phyloP scores from a whole-genome alignment of 2,797 vertebrate species.

The Avahi laniger region DNA sequence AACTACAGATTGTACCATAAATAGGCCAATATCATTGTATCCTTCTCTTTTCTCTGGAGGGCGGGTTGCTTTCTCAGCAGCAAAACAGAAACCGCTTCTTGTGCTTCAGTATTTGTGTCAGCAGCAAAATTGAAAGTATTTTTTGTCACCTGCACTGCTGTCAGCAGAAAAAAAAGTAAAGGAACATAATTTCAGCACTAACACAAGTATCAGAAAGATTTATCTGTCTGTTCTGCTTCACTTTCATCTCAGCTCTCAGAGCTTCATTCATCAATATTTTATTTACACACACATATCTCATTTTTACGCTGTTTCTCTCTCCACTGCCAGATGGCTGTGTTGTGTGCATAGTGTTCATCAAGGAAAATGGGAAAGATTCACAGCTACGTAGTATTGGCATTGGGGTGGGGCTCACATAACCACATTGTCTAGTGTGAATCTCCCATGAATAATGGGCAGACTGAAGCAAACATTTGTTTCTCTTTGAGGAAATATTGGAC shows the following conservation, averaged over 20 bases:
- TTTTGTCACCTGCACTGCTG: conserved; percentile 81
- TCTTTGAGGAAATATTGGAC: not conserved
- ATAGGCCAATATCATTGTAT: not conserved
- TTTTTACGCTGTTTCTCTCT: conserved; percentile 79
- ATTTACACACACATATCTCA: conserved; percentile 83
- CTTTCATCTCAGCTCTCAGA: conserved; percentile 84
- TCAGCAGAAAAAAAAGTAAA: conserved; percentile 72
- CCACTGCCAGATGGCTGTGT: conserved; percentile 77
- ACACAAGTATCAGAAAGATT: conserved; percentile 86
- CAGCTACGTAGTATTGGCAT: conserved; percentile 37
- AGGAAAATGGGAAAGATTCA: conserved; percentile 66
- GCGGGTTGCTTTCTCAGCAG: conserved; percentile 73
- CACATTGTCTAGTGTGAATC: conserved; percentile 57
- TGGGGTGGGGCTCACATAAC: conserved; percentile 51
- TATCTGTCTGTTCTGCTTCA: conserved; percentile 82
- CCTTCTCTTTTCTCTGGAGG: conserved; percentile 38
- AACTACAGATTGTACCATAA: not conserved
- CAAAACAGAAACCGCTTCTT: conserved; percentile 68
- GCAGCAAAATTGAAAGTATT: conserved; percentile 82
- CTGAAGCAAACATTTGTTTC: conserved; percentile 20
- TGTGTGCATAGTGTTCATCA: conserved; percentile 78
- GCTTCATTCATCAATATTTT: conserved; percentile 86
- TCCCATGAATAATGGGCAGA: conserved; percentile 20
- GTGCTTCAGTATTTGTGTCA: conserved; percentile 75
- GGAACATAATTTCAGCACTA: conserved; percentile 84